A percentile compares a stretch with the other conserved stretches of the same genome.
These are phyloP conservation scores for Halocynthia roretzi DNA, from an alignment of 23 tunicate genomes.

Conservation along the genomic window DNA sequence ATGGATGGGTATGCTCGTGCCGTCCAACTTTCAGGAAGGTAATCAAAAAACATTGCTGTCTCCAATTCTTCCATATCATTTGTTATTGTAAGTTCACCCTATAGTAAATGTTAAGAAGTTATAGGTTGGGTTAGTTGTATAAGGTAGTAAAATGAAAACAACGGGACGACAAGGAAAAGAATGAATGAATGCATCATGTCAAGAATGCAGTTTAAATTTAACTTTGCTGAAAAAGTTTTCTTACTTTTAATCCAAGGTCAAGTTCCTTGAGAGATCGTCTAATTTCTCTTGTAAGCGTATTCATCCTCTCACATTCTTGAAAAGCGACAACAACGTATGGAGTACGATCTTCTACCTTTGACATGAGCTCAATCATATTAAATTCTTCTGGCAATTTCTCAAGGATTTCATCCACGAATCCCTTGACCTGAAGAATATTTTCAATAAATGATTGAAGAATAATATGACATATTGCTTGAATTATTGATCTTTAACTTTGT, in stretches of 20 bases:
- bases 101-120: not conserved
- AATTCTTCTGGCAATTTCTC: conserved; percentile 95
- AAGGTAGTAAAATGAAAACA: not conserved
- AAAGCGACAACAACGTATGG: conserved; percentile 99
- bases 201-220: not conserved
- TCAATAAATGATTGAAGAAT: too few relatives aligned
- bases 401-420: conserved; percentile 83
- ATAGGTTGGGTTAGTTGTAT: too few relatives aligned
- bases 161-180: not conserved
- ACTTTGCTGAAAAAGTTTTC: not conserved
- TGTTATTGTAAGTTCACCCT: conserved; percentile 98
- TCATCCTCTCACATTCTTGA: conserved; percentile 99
- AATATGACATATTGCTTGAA: too few relatives aligned
- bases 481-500: too few relatives aligned
- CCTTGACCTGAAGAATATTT: conserved; percentile 51
- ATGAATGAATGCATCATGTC: not conserved
- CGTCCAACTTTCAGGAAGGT: conserved; percentile 90
- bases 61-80: conserved; percentile 97
- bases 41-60: conserved; percentile 83
- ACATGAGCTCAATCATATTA: conserved; percentile 68
- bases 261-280: conserved; percentile 86
- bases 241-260: conserved; percentile 87
- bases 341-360: conserved; percentile 87
- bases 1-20: conserved; percentile 96
- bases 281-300: conserved; percentile 75